Conservation (phyloP, 1,140 invertebrate genomes). For the Holcopasites calliopsidis region DNA sequence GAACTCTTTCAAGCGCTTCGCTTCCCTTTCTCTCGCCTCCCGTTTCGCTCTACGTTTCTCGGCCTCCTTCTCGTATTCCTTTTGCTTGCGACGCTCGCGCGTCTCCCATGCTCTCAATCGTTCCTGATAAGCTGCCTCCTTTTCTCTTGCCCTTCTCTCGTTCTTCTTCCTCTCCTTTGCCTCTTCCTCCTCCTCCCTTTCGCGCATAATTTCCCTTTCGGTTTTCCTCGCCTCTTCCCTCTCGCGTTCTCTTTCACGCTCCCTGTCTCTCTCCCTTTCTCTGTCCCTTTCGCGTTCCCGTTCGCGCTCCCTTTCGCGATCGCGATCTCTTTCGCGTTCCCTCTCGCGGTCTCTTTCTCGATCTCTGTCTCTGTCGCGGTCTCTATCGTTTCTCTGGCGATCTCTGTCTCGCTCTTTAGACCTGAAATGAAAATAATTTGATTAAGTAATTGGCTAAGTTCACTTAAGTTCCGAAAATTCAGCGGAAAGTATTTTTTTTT, state of each 20-base stretch:
- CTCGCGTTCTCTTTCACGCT: constrained; percentile 74
- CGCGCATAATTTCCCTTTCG: constrained; percentile 83
- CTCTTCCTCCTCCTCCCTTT: constrained; percentile 95
- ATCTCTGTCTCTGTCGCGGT: constrained; percentile 77
- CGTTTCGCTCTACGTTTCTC: constrained; percentile 91
- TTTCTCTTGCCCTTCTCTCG: constrained; percentile 94
- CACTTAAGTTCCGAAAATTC: not conserved
- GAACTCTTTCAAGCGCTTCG: constrained; percentile 97
- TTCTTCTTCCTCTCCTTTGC: constrained; percentile 92
- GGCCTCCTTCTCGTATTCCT: constrained; percentile 95
- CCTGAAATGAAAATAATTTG: constrained; percentile 2
- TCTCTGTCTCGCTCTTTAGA: constrained; percentile 78
- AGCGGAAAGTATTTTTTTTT: not conserved
- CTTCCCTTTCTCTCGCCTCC: constrained; percentile 93
- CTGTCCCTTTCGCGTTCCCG: constrained; percentile 72
- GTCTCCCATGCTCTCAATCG: constrained; percentile 93
- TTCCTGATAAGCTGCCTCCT: constrained; percentile 96
- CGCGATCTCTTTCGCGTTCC: constrained; percentile 67
- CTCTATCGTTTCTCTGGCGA: constrained; percentile 77
- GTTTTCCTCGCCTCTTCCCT: constrained; percentile 81
- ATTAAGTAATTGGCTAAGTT: too few species aligned
- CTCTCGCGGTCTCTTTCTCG: constrained; percentile 69
- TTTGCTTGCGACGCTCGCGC: constrained; percentile 94
- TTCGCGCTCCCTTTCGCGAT: constrained; percentile 68
- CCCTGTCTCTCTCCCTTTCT: constrained; percentile 69